Base-by-base conservation (phyloP, 2,888 invertebrate species). In the Troides aeacus region DNA sequence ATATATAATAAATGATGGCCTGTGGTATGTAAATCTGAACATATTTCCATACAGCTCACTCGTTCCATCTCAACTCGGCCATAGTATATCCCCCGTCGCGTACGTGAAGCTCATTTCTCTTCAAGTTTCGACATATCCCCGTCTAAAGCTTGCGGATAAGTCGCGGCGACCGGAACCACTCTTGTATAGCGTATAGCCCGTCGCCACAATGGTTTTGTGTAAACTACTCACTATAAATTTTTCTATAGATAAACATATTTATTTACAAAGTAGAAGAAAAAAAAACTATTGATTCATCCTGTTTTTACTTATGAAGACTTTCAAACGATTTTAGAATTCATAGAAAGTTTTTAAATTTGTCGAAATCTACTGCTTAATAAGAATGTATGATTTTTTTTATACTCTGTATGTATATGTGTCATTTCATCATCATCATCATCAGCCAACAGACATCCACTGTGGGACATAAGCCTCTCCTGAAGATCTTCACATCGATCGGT, bases 91-190 rank as follows among this genome's bases (percentile, higher is more conserved):
- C 36, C 61, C 2, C 64, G 12, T 56, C 39, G 60, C 39, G n/a
- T 30, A 15, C 64, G 60, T 39, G 53, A 39, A 64, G 64, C 61
- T 62, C 69, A 60, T 61, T 39, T 64, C 60, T 64, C 61, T 65
- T 62, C 69, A 58, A 46, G 66, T 42, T 66, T 60, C 60, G 66
- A 66, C 60, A 64, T 69, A 64, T 64, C 59, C 56, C 39, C 42
- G 69, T 64, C 69, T 46, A 69, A 65, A 64, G 68, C 68, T 53
- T 30, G 39, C 50, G 69, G 61, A 69, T 69, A 62, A 69, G 69
- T 69, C 65, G 61, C 24, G 69, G 36, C 64, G 57, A 64, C 57
- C 57, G 56, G 56, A 64, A 61, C 68, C 50, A 53, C 36, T 39
- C 50, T 56, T 63, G 46, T 23, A 21, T 21, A 21, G 36, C 56